Percentiles rank a stretch among this genome's conserved stretches.
phyloP scores from a whole-genome alignment of 2,113 vertebrate genomes.

The Propithecus coquereli region DNA sequence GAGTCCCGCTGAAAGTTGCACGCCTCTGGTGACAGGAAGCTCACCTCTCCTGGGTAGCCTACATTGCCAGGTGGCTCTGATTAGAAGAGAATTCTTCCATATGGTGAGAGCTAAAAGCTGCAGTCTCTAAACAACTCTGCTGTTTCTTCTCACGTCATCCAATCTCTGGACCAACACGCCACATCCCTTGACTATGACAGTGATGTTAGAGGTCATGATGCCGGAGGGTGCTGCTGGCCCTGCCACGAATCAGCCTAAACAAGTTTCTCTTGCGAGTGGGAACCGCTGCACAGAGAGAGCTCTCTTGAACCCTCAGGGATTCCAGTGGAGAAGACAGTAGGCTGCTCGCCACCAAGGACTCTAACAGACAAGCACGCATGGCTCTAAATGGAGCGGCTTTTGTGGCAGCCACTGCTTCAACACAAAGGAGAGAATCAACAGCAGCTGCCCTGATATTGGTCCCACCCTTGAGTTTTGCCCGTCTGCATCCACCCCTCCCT shows the following conservation, averaged over 20 bases:
- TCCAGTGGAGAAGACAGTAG: no score
- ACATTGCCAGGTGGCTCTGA: neutral
- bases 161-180: neutral
- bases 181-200: neutral
- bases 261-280: neutral
- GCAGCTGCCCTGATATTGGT: neutral
- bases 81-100: neutral
- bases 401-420: neutral
- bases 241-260: neutral
- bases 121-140: neutral
- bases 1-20: neutral
- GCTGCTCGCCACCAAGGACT: neutral
- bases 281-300: fast-evolving
- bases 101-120: neutral
- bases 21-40: neutral
- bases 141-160: neutral
- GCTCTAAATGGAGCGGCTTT: neutral
- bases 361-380: neutral
- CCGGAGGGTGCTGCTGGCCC: neutral
- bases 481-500: neutral
- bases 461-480: neutral
- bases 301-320: neutral
- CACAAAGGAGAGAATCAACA: neutral
- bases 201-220: neutral
- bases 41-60: neutral